Evolutionary conservation across 2,113 vertebrate species (phyloP), one percentile per base, ranked within the genome.

Genomic region (Taxidea taxus): DNA sequence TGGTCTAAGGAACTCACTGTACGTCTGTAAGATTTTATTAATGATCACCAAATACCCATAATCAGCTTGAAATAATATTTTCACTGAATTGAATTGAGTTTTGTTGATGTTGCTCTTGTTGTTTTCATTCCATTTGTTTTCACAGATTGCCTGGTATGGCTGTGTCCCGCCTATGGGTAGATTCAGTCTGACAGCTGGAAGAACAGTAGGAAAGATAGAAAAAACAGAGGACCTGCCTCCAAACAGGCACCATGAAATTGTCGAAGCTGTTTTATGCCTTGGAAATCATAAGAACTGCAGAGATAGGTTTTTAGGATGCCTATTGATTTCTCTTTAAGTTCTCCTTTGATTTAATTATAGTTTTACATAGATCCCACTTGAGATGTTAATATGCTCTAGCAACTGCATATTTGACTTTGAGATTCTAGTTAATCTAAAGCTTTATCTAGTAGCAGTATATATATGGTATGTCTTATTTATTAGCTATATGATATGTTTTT

Each of bases 311-410:
- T 85, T 49, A 31, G 84, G 66, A 70, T 42, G 25, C 56, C 42
- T 60, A 70, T 49, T 84, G 72, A 84, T 78, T 93, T 97, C 66
- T 93, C 66, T 64, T 70, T 95, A 83, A 75, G 84, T 12, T 81
- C 10, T 12, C 20, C 29, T 97, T 87, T 49, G 49, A 91, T 81
- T 96, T 97, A 60, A 94, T 93, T 94, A 16, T 93, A 87, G 9
- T 2, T 44, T 94, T 82, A 91, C 81, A 47, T 60, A 75, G 27
- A 68, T 88, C 29, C 12, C 47, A 56, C 72, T 92, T 87, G 82
- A 78, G 18, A 60, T 20, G 64, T 91, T 83, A 74, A 56, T 54
- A 78, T 90, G 34, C 21, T 95, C 82, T 8, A 60, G 31, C 4
- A 77, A 37, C 13, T 90, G 89, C 37, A 34, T 74, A 34, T 96